Base-by-base conservation (phyloP, 2,113 vertebrate species). In the Abramis brama region DNA sequence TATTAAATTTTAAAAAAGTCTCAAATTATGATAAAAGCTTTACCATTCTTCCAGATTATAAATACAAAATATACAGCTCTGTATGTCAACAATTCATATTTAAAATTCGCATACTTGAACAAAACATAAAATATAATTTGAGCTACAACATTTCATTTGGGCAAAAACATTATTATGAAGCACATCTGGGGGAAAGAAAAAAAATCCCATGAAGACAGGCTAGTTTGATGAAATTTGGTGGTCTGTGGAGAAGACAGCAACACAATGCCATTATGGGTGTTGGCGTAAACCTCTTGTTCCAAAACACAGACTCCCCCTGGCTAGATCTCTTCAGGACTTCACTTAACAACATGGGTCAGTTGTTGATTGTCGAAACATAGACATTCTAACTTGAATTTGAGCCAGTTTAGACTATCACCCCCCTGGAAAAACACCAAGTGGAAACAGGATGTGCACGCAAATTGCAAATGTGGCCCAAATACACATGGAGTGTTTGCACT, bases 211-310 rank as follows among this genome's bases (percentile, higher is more conserved):
- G 17, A 81, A 81, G 79, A 27, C 50, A 66, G 2, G 17, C n/a
- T 30, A 47, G 9, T 81, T 9, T 47, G 27, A 79, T 80, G 23
- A 80, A 45, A 7, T 64, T 62, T 62, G 13, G 23, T 62, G 57
- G 36, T 79, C 45, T 80, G 78, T 80, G 59, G 36, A 27, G 57
- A 86, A 84, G 84, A 82, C 68, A 50, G 79, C 23, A 84, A 80
- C 84, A 77, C 60, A 71, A 21, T 47, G 23, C 78, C 79, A 85
- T 79, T 66, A 74, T 83, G 78, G 88, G 82, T 75, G 78, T 62
- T 23, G 82, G 79, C 33, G 81, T 60, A 64, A 84, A 73, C n/a
- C 68, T 59, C 8, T 17, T 62, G 55, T 85, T 83, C 85, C 85
- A 86, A 86, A 88, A 70, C 25, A 75, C 23, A 71, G 60, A 39